phyloP scores from a whole-genome alignment of 2,113 vertebrate genomes.

The Ivindomyrus marchei region DNA sequence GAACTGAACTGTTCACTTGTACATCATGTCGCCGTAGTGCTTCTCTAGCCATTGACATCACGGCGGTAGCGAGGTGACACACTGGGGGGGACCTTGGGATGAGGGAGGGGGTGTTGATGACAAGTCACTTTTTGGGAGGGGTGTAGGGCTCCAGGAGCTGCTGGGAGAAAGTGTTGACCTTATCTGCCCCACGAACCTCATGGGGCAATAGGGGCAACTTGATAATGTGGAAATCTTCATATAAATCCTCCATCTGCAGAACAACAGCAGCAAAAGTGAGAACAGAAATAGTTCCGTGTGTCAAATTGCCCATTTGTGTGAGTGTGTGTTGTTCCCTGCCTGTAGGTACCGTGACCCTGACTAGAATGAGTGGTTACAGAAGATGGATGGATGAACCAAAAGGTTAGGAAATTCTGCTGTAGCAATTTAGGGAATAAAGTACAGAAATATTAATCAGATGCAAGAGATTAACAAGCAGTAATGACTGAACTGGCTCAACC shows the following conservation, averaged over 20 bases:
- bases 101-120: constrained; percentile 14
- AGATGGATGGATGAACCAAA: background rate
- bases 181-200: constrained; percentile 82
- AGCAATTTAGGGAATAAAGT: too few relatives aligned
- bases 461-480: too few relatives aligned
- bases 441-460: too few relatives aligned
- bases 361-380: too few relatives aligned
- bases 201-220: constrained; percentile 86
- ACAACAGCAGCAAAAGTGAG: background rate
- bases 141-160: constrained; percentile 86
- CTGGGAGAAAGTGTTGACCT: constrained; percentile 86
- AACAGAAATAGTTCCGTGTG: background rate
- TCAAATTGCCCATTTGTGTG: too few relatives aligned
- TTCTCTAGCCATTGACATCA: background rate
- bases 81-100: background rate
- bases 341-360: too few relatives aligned
- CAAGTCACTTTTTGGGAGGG: constrained; percentile 71
- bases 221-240: constrained; percentile 92
- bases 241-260: constrained; percentile 86
- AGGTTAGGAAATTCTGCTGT: too few relatives aligned
- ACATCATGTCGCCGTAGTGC: background rate
- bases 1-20: background rate
- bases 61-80: background rate
- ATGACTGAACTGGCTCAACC: too few relatives aligned
- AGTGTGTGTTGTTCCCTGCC: too few relatives aligned